Evolutionary conservation across 35 echinoderm and acorn worm species (phyloP).

Genomic region (Apostichopus parvimensis): DNA sequence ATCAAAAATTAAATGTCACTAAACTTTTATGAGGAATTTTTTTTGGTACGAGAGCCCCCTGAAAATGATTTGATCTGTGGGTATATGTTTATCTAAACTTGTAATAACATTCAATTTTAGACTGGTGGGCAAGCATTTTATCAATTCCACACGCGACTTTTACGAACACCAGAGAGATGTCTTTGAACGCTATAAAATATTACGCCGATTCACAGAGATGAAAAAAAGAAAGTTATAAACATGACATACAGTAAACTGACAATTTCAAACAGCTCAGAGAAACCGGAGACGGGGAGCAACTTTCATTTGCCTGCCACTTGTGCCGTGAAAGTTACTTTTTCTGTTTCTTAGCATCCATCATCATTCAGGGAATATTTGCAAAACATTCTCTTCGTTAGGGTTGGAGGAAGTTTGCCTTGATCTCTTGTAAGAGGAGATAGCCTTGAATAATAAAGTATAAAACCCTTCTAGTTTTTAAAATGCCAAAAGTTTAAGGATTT

Average conservation of each 20-base stretch:
- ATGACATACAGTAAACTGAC: slow-evolving; percentile 31
- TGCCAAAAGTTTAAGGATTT: neutral
- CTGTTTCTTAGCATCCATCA: neutral
- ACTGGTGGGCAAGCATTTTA: slow-evolving; percentile 34
- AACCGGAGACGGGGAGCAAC: neutral
- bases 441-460: neutral
- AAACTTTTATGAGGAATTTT: slow-evolving; percentile 56
- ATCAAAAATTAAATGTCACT: slow-evolving; percentile 57
- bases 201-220: slow-evolving; percentile 33
- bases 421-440: neutral
- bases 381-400: neutral
- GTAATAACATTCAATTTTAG: slow-evolving; percentile 60
- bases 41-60: slow-evolving; percentile 24
- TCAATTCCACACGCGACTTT: slow-evolving; percentile 58
- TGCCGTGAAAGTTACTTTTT: slow-evolving; percentile 13
- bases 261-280: slow-evolving; percentile 30
- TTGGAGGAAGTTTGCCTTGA: neutral
- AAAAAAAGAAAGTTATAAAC: slow-evolving; percentile 36
- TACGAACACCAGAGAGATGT: slow-evolving; percentile 38
- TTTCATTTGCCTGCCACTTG: neutral
- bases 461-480: neutral
- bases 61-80: slow-evolving; percentile 56
- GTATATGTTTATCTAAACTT: slow-evolving; percentile 55
- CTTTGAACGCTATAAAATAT: slow-evolving; percentile 53
- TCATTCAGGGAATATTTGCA: neutral